Conservation (phyloP, 1,140 invertebrate genomes). For the Zaprionus gabonicus region DNA sequence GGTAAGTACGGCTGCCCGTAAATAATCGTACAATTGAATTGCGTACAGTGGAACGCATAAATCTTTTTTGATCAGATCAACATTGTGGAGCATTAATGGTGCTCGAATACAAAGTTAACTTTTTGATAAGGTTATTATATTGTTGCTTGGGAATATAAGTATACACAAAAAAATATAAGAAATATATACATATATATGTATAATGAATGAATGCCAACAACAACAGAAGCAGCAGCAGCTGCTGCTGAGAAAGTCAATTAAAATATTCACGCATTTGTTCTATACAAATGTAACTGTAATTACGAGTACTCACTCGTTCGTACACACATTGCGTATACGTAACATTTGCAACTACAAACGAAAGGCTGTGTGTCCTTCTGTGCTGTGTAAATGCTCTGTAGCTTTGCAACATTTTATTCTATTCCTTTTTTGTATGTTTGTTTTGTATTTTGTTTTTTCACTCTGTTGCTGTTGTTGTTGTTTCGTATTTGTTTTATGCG, state of each 20-base stretch:
- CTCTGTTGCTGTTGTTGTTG: slow-evolving; percentile 7
- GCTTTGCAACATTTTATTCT: slow-evolving; percentile 55
- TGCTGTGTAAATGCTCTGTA: slow-evolving; percentile 31
- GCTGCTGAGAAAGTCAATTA: slow-evolving; percentile 54
- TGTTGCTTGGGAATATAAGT: background rate
- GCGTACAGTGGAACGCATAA: slow-evolving; percentile 46
- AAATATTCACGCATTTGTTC: slow-evolving; percentile 49
- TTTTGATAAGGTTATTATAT: background rate
- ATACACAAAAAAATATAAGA: too few relatives aligned
- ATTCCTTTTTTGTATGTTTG: slow-evolving; percentile 27
- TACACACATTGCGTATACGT: slow-evolving; percentile 56
- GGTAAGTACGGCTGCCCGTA: slow-evolving; percentile 84
- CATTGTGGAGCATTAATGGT: slow-evolving; percentile 41
- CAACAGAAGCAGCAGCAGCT: slow-evolving; percentile 3
- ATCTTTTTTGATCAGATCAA: slow-evolving; percentile 62
- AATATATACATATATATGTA: background rate
- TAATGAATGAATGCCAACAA: background rate
- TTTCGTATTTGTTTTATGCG: slow-evolving; percentile 62
- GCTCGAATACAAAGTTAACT: slow-evolving; percentile 35
- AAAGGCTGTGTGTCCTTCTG: slow-evolving; percentile 37
- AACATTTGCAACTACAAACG: slow-evolving; percentile 42
- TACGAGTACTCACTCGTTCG: slow-evolving; percentile 39
- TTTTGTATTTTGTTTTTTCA: slow-evolving; percentile 49
- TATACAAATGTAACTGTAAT: slow-evolving; percentile 49
- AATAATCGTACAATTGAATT: background rate